A percentile compares a stretch with the other conserved stretches of the same genome.
Evolutionary conservation across 2,888 invertebrate genomes (phyloP).

Genomic region (Herminia tarsipennalis): DNA sequence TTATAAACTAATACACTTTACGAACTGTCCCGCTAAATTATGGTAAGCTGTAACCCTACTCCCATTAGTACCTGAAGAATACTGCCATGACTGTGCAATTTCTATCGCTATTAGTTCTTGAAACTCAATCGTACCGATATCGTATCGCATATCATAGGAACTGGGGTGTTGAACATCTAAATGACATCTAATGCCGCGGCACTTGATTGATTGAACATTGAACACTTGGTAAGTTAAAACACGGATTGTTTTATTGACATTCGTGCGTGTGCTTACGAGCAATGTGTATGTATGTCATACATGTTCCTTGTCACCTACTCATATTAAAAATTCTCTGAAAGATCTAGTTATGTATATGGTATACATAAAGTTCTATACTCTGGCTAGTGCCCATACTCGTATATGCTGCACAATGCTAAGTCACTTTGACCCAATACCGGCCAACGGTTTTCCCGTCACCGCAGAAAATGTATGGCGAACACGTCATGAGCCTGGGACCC

Average conservation of each 20-base stretch:
- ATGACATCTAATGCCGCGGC: slow-evolving; percentile 21
- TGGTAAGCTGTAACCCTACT: slow-evolving; percentile 44
- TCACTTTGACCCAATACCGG: too few relatives aligned
- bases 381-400: too few relatives aligned
- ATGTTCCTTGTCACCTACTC: too few relatives aligned
- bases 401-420: too few relatives aligned
- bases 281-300: not conserved
- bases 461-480: too few relatives aligned
- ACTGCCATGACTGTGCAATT: slow-evolving; percentile 44
- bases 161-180: slow-evolving; percentile 21
- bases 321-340: too few relatives aligned
- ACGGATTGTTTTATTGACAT: slow-evolving; percentile 10
- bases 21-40: slow-evolving; percentile 14
- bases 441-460: too few relatives aligned
- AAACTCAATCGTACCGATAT: slow-evolving; percentile 31
- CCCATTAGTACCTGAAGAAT: slow-evolving; percentile 54
- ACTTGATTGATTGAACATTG: slow-evolving; percentile 9
- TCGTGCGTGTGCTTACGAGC: not conserved
- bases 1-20: too few relatives aligned
- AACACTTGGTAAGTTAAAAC: slow-evolving; percentile 9
- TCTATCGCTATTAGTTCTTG: slow-evolving; percentile 48
- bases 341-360: too few relatives aligned
- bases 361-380: too few relatives aligned
- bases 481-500: too few relatives aligned
- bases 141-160: slow-evolving; percentile 31